These are phyloP conservation scores for Balaeniceps rex DNA, from an alignment of 2,113 vertebrate species.

Conservation along the genomic window DNA sequence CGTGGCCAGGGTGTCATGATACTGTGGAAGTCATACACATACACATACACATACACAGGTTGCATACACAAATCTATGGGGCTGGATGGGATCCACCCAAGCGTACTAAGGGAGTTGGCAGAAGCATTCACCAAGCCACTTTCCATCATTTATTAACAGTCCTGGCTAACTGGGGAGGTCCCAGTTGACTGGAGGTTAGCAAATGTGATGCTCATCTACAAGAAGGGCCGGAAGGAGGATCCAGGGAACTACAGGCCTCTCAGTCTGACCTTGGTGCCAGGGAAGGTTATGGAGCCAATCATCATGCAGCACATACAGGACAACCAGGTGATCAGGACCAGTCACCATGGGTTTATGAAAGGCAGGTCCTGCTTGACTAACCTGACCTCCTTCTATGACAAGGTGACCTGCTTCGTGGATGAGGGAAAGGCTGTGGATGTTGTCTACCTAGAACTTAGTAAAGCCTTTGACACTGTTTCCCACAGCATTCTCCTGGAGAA, in stretches of 20 bases:
- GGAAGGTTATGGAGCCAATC: background rate
- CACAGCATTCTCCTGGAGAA: background rate
- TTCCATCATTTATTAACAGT: background rate
- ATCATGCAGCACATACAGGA: background rate
- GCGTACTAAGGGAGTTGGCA: background rate
- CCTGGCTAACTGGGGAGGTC: background rate
- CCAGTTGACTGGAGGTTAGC: background rate
- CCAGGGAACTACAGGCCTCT: background rate
- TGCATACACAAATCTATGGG: background rate
- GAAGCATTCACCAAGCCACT: background rate
- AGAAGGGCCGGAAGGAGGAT: background rate
- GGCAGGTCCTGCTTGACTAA: background rate
- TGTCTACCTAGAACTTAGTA: background rate
- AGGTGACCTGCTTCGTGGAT: background rate
- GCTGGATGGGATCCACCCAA: background rate
- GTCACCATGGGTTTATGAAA: background rate
- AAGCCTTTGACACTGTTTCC: background rate
- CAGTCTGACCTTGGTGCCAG: background rate
- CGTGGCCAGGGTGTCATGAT: background rate
- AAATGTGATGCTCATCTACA: background rate
- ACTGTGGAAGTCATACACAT: background rate
- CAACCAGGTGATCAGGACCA: background rate
- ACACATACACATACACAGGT: background rate
- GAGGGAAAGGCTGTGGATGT: background rate
- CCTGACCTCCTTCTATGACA: background rate